Conservation (phyloP, 2,113 vertebrate genomes). For the Thunnus thynnus region DNA sequence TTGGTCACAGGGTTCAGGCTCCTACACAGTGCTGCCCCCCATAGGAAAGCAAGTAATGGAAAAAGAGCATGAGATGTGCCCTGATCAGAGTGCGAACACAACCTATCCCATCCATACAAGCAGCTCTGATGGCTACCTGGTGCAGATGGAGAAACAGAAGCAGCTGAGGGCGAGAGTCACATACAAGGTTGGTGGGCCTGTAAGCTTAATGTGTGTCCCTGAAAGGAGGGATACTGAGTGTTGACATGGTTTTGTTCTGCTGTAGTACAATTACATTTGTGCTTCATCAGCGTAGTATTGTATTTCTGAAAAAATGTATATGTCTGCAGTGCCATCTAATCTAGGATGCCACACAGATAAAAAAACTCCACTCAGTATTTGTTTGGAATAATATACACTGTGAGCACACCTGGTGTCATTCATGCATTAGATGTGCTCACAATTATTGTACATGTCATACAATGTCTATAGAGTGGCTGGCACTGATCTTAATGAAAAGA, state of each 20-base stretch:
- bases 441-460: not conserved
- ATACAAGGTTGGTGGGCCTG: slow-evolving; percentile 84
- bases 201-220: not conserved
- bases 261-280: not conserved
- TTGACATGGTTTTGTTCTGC: not conserved
- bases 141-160: slow-evolving; percentile 82
- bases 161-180: slow-evolving; percentile 67
- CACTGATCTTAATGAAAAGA: not conserved
- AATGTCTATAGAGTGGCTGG: not conserved
- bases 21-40: slow-evolving; percentile 81
- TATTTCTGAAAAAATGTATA: not conserved
- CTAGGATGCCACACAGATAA: not conserved
- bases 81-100: slow-evolving; percentile 28
- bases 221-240: not conserved
- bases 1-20: slow-evolving; percentile 19
- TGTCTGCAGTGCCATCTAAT: not conserved
- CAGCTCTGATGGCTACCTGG: slow-evolving; percentile 84
- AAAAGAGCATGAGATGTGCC: slow-evolving; percentile 49
- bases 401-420: not conserved
- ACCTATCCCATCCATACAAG: slow-evolving; percentile 55
- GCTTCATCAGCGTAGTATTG: not conserved
- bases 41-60: slow-evolving; percentile 62
- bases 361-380: not conserved
- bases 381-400: not conserved
- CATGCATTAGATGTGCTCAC: not conserved